These are phyloP conservation scores for Perizoma affinitatum DNA, from an alignment of 2,888 invertebrate genomes.

Conservation along the genomic window DNA sequence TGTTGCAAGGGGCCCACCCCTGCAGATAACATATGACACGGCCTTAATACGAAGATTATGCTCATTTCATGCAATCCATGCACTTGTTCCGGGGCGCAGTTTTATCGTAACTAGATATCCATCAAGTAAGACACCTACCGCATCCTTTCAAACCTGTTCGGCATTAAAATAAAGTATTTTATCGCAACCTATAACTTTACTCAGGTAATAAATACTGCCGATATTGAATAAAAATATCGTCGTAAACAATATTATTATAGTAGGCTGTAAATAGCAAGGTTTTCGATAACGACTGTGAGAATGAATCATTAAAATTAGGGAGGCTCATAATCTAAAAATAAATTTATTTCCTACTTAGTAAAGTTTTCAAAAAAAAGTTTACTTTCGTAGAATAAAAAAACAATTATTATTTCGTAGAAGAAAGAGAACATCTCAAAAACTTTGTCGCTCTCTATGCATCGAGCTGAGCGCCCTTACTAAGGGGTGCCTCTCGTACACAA, in stretches of 20 bases:
- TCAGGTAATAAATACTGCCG: conserved; percentile 54
- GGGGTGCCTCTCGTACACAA: conserved; percentile 55
- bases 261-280: conserved; percentile 40
- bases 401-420: neutral
- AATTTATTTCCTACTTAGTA: no score
- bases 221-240: conserved; percentile 57
- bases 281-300: conserved; percentile 29
- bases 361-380: no score
- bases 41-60: conserved; percentile 68
- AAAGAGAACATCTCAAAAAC: conserved; percentile 25
- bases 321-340: neutral
- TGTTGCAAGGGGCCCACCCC: conserved; percentile 55
- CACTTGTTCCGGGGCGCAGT: conserved; percentile 47
- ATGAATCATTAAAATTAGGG: conserved; percentile 35
- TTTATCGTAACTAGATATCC: conserved; percentile 41
- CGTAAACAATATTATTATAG: conserved; percentile 52
- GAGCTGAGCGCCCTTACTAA: conserved; percentile 22
- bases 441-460: conserved; percentile 18
- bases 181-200: conserved; percentile 49
- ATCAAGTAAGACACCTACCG: conserved; percentile 30
- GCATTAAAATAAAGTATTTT: conserved; percentile 52
- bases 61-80: conserved; percentile 54
- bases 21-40: conserved; percentile 67
- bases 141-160: conserved; percentile 49
- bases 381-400: no score